Percentiles rank a stretch among this genome's conserved stretches.
Conservation (phyloP, 2,888 invertebrate species). For the Leptinotarsa tumamoca region DNA sequence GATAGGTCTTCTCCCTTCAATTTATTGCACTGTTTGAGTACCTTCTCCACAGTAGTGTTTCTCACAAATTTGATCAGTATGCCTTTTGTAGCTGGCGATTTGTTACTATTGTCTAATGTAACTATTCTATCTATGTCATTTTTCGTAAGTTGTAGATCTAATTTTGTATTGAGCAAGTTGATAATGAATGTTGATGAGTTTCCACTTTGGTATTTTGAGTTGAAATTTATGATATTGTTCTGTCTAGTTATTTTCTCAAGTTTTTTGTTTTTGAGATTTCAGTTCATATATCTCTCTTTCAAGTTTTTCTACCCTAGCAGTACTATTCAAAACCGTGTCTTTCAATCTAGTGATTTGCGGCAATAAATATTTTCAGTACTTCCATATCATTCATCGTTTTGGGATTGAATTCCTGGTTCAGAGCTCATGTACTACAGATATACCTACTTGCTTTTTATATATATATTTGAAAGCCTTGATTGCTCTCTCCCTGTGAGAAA, state of each 20-base stretch:
- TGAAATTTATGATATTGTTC: slow-evolving; percentile 1
- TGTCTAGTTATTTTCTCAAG: neutral
- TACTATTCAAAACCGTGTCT: neutral
- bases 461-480: too few relatives aligned
- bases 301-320: neutral
- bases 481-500: too few relatives aligned
- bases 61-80: slow-evolving; percentile 10
- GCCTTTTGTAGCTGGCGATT: neutral
- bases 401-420: too few relatives aligned
- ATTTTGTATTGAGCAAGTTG: slow-evolving; percentile 2
- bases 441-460: too few relatives aligned
- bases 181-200: neutral
- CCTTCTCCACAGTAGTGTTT: neutral
- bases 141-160: neutral
- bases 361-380: neutral
- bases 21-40: slow-evolving; percentile 1
- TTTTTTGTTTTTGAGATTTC: neutral
- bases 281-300: neutral
- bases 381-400: neutral
- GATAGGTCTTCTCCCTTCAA: neutral
- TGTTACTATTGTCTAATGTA: neutral
- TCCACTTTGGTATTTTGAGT: slow-evolving; percentile 13
- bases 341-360: slow-evolving; percentile 2
- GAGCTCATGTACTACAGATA: too few relatives aligned
- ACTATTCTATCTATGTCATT: slow-evolving; percentile 8